Percentiles rank a stretch among this genome's conserved stretches.
Conservation (phyloP, 2,797 vertebrate genomes). For the Gobio occitaniae region DNA sequence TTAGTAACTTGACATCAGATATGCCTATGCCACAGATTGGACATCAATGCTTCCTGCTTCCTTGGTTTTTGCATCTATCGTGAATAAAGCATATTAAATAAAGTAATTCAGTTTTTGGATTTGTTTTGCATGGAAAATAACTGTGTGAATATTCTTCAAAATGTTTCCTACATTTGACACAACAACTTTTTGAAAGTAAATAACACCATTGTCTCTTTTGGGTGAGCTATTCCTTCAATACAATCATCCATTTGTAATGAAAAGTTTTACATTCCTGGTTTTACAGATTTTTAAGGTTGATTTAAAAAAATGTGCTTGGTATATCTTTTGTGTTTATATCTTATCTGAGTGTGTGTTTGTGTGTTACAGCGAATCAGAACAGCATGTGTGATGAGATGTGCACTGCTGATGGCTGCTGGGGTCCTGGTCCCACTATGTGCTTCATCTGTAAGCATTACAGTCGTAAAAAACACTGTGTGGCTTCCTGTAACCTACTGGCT, state of each 20-base stretch:
- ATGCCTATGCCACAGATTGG: too few relatives aligned
- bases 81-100: neutral
- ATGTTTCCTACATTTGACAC: neutral
- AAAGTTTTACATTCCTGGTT: neutral
- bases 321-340: conserved; percentile 47
- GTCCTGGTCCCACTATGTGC: conserved; percentile 88
- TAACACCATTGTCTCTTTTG: neutral
- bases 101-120: neutral
- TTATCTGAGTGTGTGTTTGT: neutral
- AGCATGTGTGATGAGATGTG: conserved; percentile 86
- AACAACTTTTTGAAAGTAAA: neutral
- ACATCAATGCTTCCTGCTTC: too few relatives aligned
- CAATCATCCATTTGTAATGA: neutral
- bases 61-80: too few relatives aligned
- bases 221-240: too few relatives aligned
- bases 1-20: too few relatives aligned
- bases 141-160: neutral
- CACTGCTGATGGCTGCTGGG: conserved; percentile 91
- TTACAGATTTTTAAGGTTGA: neutral
- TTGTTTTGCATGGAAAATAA: neutral
- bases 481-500: conserved; percentile 87
- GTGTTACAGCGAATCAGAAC: conserved; percentile 73
- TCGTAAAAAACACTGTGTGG: conserved; percentile 85
- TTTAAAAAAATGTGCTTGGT: neutral
- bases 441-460: conserved; percentile 83